A percentile compares a stretch with the other conserved stretches of the same genome.
Conservation (phyloP, 2,888 invertebrate species). For the Cerastoderma edule region DNA sequence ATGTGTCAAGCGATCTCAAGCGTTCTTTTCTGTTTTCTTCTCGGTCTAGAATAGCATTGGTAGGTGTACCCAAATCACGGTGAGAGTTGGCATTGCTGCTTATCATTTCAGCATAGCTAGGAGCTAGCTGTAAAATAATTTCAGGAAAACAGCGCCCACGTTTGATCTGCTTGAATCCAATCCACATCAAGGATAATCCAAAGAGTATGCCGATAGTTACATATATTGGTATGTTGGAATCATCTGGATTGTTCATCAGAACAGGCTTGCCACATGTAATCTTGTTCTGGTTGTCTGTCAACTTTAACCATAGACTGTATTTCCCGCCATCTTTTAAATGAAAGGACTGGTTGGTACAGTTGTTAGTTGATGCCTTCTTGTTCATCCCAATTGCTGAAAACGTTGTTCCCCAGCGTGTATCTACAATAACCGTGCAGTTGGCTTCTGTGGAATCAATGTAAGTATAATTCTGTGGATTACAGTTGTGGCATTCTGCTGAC, state of each 20-base stretch:
- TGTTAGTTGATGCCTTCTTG: constrained; percentile 6
- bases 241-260: constrained; percentile 24
- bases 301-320: constrained; percentile 31
- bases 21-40: constrained; percentile 68
- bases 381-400: constrained; percentile 38
- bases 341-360: constrained; percentile 25
- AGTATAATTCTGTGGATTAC: constrained; percentile 60
- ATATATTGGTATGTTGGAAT: constrained; percentile 53
- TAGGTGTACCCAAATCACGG: constrained; percentile 74
- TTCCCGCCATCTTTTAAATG: constrained; percentile 42
- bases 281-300: no score
- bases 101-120: constrained; percentile 28
- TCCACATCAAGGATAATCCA: constrained; percentile 47
- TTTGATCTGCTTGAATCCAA: constrained; percentile 28
- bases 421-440: constrained; percentile 69
- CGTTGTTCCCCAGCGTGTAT: constrained; percentile 71
- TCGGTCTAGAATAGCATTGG: constrained; percentile 66
- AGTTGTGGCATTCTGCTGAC: constrained; percentile 50
- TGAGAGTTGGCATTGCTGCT: constrained; percentile 46
- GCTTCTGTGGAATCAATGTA: constrained; percentile 39
- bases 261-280: constrained; percentile 28
- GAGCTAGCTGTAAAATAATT: constrained; percentile 24
- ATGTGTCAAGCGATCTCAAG: constrained; percentile 81
- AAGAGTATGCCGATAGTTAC: constrained; percentile 49
- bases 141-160: constrained; percentile 24